Percentiles rank a stretch among this genome's conserved stretches.
These are phyloP conservation scores for Sula dactylatra DNA, from an alignment of 2,113 vertebrate species.

Conservation along the genomic window DNA sequence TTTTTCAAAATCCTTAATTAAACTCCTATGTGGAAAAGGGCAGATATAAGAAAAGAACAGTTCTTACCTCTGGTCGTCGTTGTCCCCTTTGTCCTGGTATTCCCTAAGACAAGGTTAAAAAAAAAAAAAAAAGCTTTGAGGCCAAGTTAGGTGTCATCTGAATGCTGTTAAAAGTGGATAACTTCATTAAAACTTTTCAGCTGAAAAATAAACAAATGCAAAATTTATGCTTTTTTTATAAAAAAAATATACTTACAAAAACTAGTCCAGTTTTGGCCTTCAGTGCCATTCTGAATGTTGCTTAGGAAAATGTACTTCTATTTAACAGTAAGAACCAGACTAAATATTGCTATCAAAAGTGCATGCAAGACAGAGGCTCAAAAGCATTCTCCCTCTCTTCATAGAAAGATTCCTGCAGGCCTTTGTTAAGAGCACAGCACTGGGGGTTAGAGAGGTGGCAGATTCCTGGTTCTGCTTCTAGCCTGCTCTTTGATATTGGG, in stretches of 20 bases:
- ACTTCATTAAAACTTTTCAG: neutral
- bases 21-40: neutral
- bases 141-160: neutral
- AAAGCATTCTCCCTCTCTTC: neutral
- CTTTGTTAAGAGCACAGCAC: neutral
- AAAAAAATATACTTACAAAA: neutral
- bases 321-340: neutral
- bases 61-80: conserved; percentile 14
- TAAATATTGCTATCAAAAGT: neutral
- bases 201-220: neutral
- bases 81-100: conserved; percentile 32
- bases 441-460: neutral
- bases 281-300: neutral
- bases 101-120: neutral
- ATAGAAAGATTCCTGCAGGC: neutral
- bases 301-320: neutral
- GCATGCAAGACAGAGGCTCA: neutral
- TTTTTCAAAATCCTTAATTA: neutral
- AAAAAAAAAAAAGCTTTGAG: neutral
- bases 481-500: neutral
- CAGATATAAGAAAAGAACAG: neutral
- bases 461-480: neutral
- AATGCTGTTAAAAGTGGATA: neutral
- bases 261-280: neutral
- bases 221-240: neutral